Evolutionary conservation across 2,113 vertebrate species (phyloP).

Genomic region (Percopsis transmontana): DNA sequence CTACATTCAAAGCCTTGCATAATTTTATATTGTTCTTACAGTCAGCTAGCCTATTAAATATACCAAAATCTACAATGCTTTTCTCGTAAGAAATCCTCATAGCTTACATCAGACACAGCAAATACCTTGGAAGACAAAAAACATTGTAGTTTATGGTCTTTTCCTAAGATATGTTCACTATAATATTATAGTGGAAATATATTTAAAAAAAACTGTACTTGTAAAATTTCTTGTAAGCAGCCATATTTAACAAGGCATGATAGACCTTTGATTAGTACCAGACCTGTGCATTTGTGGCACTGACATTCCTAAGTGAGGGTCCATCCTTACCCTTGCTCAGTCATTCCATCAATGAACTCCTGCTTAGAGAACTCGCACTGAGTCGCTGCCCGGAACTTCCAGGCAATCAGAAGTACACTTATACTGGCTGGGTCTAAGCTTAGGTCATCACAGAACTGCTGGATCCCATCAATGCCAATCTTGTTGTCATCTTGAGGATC

Average conservation of each 20-base stretch:
- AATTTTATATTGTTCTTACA: background rate
- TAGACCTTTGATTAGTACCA: too few species aligned
- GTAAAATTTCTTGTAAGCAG: too few species aligned
- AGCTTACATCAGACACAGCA: too few species aligned
- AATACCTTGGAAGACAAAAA: too few species aligned
- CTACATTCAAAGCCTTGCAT: background rate
- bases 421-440: slow-evolving; percentile 89
- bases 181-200: too few species aligned
- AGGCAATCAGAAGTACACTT: slow-evolving; percentile 91
- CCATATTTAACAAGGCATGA: too few species aligned
- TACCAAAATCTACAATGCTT: background rate
- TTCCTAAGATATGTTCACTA: too few species aligned
- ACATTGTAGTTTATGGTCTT: too few species aligned
- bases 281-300: background rate
- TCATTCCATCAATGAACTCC: slow-evolving; percentile 94
- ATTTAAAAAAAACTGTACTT: too few species aligned
- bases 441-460: slow-evolving; percentile 93
- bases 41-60: too few species aligned
- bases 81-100: too few species aligned
- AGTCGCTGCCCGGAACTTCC: slow-evolving; percentile 94
- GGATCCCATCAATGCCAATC: slow-evolving; percentile 93
- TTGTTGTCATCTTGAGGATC: slow-evolving; percentile 96
- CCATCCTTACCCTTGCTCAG: slow-evolving; percentile 86
- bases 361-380: slow-evolving; percentile 95
- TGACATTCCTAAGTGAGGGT: background rate